phyloP scores from a whole-genome alignment of 2,888 invertebrate species.

The Hoplodrina ambigua region DNA sequence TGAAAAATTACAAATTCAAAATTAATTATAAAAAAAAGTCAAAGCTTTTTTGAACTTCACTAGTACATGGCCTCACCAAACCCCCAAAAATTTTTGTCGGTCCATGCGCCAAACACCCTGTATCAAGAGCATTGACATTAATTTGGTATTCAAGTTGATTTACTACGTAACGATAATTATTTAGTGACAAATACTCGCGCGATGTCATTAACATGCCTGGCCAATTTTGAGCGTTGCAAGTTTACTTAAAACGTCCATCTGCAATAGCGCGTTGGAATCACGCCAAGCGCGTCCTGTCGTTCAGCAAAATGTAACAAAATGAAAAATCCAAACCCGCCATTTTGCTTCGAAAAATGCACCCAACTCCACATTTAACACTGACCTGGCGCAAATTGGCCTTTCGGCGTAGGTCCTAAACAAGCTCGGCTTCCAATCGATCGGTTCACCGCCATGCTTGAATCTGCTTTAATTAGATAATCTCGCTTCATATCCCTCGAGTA shows the following conservation, averaged over 20 bases:
- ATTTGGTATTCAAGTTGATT: slow-evolving; percentile 37
- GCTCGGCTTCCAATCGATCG: slow-evolving; percentile 29
- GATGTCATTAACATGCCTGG: slow-evolving; percentile 40
- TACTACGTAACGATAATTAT: slow-evolving; percentile 36
- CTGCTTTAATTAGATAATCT: slow-evolving; percentile 18
- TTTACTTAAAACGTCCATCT: slow-evolving; percentile 66
- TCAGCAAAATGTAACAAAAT: slow-evolving; percentile 26
- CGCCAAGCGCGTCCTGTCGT: slow-evolving; percentile 64
- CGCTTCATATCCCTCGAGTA: slow-evolving; percentile 16
- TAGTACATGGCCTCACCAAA: no score
- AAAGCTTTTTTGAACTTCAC: no score
- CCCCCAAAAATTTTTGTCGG: no score
- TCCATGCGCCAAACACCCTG: no score
- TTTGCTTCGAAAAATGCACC: slow-evolving; percentile 9
- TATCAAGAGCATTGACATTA: slow-evolving; percentile 32
- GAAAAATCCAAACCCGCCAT: slow-evolving; percentile 8
- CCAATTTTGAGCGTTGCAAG: slow-evolving; percentile 45
- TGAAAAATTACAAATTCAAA: no score
- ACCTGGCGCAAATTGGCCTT: slow-evolving; percentile 41
- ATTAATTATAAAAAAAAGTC: no score
- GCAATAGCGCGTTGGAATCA: slow-evolving; percentile 73
- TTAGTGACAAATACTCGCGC: slow-evolving; percentile 22
- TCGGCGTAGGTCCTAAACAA: slow-evolving; percentile 29
- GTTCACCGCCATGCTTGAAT: slow-evolving; percentile 9
- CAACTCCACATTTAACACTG: slow-evolving; percentile 22